phyloP scores from a whole-genome alignment of 2,113 vertebrate genomes.

The Sapajus apella region DNA sequence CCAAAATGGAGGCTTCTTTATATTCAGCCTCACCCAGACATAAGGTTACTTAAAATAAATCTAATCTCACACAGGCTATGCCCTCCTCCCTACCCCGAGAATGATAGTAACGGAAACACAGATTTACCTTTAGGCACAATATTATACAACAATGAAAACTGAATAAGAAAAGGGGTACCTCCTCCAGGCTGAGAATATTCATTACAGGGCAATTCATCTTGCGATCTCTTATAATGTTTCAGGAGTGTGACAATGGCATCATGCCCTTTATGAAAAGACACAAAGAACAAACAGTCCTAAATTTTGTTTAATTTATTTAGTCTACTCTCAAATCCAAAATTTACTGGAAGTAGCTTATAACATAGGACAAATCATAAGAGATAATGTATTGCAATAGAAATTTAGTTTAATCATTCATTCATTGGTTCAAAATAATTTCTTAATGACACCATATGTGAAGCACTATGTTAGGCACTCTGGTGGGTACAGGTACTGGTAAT shows the following conservation, averaged over 20 bases:
- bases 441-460: background rate
- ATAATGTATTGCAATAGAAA: background rate
- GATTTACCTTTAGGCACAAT: background rate
- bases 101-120: background rate
- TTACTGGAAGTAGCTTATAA: background rate
- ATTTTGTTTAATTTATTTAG: constrained; percentile 27
- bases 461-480: background rate
- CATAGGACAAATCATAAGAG: background rate
- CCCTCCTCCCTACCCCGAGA: background rate
- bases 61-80: background rate
- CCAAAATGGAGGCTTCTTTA: background rate
- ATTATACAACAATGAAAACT: background rate
- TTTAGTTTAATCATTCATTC: background rate
- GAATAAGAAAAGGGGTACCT: constrained; percentile 82
- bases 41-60: background rate
- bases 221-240: constrained; percentile 95
- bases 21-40: background rate
- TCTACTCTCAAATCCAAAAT: background rate
- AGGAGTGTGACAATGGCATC: constrained; percentile 95
- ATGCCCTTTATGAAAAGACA: constrained; percentile 85
- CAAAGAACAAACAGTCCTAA: background rate
- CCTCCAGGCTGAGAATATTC: constrained; percentile 97
- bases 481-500: background rate
- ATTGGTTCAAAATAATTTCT: background rate
- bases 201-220: constrained; percentile 94